Percentiles rank a stretch among this genome's conserved stretches.
These are phyloP conservation scores for Lontra canadensis DNA, from an alignment of 2,113 vertebrate species.

Conservation along the genomic window DNA sequence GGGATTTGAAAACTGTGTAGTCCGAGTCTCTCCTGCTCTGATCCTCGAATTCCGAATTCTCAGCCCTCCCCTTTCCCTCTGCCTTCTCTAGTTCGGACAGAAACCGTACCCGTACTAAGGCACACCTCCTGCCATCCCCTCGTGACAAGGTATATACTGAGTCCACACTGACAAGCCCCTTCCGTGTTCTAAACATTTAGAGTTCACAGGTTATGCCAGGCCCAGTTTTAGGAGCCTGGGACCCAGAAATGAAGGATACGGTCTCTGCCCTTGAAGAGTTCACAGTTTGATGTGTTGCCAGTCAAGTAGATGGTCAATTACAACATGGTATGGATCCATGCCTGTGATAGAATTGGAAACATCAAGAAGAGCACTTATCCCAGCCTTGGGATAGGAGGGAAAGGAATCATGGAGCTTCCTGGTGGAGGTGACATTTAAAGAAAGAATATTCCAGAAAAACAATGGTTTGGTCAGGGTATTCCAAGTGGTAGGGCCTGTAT, in stretches of 20 bases:
- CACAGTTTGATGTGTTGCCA: neutral
- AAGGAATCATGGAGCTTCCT: constrained; percentile 23
- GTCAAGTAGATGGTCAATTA: neutral
- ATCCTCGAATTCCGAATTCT: neutral
- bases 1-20: neutral
- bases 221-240: neutral
- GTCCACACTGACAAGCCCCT: neutral
- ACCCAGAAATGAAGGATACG: neutral
- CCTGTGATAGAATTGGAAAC: neutral
- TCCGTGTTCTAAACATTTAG: neutral
- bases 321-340: neutral
- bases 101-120: constrained; percentile 30
- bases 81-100: constrained; percentile 8
- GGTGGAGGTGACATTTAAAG: neutral
- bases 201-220: neutral
- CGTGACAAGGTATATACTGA: constrained; percentile 56
- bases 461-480: neutral
- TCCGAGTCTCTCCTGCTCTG: neutral
- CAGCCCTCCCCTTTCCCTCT: neutral
- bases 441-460: neutral
- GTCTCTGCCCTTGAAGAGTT: neutral
- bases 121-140: constrained; percentile 39
- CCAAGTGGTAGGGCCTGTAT: neutral
- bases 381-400: neutral
- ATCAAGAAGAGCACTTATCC: neutral